Evolutionary conservation across 2,113 vertebrate species (phyloP).

Genomic region (Osmerus mordax): DNA sequence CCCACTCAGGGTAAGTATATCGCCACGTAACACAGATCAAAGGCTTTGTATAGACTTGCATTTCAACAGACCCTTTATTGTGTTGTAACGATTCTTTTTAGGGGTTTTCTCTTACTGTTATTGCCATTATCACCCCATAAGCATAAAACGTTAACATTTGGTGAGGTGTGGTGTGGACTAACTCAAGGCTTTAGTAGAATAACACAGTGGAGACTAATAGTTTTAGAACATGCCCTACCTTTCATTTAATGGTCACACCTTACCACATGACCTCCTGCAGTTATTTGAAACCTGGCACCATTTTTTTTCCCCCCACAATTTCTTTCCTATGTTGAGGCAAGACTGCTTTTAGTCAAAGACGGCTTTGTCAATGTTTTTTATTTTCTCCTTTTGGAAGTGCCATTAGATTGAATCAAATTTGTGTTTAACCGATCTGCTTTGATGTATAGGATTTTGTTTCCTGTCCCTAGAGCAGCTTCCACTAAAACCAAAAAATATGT

Average conservation of each 20-base stretch:
- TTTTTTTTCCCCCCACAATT: not conserved
- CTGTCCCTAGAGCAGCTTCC: not conserved
- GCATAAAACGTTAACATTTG: conserved; percentile 7
- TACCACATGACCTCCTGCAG: conserved; percentile 39
- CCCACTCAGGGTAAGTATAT: not conserved
- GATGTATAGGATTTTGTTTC: conserved; percentile 4
- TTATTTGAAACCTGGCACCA: conserved; percentile 5
- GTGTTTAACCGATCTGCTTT: not conserved
- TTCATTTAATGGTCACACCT: conserved; percentile 35
- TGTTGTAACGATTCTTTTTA: conserved; percentile 18
- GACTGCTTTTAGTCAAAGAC: conserved; percentile 18
- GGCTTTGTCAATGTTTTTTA: not conserved
- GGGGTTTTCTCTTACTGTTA: conserved; percentile 33
- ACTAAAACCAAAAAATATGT: not conserved
- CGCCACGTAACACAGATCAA: not conserved
- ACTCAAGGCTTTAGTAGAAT: conserved; percentile 28
- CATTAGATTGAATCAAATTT: not conserved
- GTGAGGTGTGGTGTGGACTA: conserved; percentile 20
- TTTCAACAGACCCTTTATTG: conserved; percentile 27
- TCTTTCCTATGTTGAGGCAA: conserved; percentile 16
- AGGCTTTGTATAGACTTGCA: conserved; percentile 9
- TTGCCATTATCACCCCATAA: conserved; percentile 41
- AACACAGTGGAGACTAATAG: conserved; percentile 43
- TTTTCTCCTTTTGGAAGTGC: not conserved
- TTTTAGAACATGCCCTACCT: conserved; percentile 34